Evolutionary conservation across 2,113 vertebrate genomes (phyloP), one percentile per base, ranked within the genome.

Genomic region (Blennius ocellaris): DNA sequence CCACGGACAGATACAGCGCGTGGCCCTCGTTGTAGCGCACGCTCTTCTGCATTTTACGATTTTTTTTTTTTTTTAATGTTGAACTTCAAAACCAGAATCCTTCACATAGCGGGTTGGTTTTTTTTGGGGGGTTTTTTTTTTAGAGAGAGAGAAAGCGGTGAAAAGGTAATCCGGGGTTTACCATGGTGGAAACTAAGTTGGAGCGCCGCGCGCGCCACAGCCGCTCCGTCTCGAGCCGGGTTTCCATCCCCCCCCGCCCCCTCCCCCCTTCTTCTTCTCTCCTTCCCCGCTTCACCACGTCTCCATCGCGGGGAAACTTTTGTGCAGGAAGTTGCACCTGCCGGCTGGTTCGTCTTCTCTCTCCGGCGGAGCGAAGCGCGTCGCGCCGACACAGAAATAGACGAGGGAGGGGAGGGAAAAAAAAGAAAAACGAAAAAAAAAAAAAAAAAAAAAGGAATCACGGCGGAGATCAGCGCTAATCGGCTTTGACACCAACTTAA

Each of bases 11-110:
- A 90, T 95, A 92, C 70, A 97, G 90, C 68, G 96, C 96, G 92
- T 99, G 97, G 48, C 96, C 96, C 93, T 99, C 97, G 74, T 99
- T 99, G 87, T 95, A 97, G 9, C 97, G 95, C 89, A 99, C 95
- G 83, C 95, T 96, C 80, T 98, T 97, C 96, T 99, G 97, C 97
- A 99, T 99, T 59, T 89, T 93, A 80, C 41, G 56, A 36, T n/a
- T 17, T 53, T 58, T 59, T 30, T 14, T 40, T 30, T 30, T 30
- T 30, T 30, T 30, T 30, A n/a, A n/a, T n/a, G n/a, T 30, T 37
- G 17, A 69, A 69, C 69, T 83, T 82, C 57, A 77, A 17, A 17
- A 58, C 48, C 41, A 7, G 44, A 44, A n/a, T 17, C 36, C 41
- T 40, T 39, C 12, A 6, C 53, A 5, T 6, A 1, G 14, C 48